Percentiles rank a stretch among this genome's conserved stretches.
phyloP scores from a whole-genome alignment of 2,797 vertebrate genomes.

The Phalloptychus januarius region DNA sequence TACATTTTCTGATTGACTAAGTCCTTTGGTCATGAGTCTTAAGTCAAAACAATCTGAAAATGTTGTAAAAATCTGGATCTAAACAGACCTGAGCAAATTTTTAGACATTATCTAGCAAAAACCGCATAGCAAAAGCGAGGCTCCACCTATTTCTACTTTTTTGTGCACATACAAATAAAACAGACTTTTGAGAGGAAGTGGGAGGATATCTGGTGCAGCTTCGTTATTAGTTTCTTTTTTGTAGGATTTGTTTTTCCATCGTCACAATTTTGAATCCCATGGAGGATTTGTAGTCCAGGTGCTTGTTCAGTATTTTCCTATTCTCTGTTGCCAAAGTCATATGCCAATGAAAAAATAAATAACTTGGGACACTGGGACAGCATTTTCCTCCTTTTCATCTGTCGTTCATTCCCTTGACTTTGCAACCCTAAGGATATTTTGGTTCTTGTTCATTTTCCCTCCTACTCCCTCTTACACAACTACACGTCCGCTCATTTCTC shows the following conservation, averaged over 20 bases:
- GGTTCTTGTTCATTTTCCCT: constrained; percentile 16
- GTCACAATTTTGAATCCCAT: constrained; percentile 6
- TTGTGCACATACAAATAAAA: background rate
- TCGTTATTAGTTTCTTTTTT: background rate
- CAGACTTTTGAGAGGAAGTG: background rate
- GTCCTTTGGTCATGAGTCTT: background rate
- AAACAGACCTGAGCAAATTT: background rate
- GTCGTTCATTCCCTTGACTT: constrained; percentile 25
- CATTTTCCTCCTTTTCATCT: constrained; percentile 13
- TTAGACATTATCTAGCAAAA: background rate
- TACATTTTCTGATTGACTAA: background rate
- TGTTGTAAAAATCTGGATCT: background rate
- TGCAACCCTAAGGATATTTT: constrained; percentile 30
- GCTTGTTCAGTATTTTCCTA: constrained; percentile 9
- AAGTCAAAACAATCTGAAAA: background rate
- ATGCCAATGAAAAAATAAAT: constrained; percentile 36
- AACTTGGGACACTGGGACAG: constrained; percentile 20
- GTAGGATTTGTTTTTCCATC: background rate
- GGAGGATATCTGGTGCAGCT: background rate
- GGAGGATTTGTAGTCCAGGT: constrained; percentile 3
- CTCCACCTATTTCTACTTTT: background rate
- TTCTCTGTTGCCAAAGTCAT: constrained; percentile 38
- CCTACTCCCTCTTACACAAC: constrained; percentile 30
- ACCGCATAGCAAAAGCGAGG: background rate
- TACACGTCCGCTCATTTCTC: constrained; percentile 39